These are phyloP conservation scores for Ispidina lecontei DNA, from an alignment of 2,797 vertebrate species.

Conservation along the genomic window DNA sequence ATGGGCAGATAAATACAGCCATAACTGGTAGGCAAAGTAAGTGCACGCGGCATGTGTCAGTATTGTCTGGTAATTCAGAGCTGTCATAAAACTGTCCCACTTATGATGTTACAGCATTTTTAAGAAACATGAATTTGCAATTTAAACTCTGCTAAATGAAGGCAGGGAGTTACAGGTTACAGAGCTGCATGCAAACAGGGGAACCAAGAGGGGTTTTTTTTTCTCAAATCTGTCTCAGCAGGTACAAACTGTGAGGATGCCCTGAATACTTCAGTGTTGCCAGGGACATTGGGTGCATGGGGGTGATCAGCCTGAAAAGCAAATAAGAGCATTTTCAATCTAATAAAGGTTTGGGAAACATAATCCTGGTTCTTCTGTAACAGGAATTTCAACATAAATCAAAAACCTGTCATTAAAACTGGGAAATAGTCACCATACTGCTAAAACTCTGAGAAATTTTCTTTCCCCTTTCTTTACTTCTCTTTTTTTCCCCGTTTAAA, in stretches of 20 bases:
- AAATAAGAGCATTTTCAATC: background rate
- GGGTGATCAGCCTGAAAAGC: background rate
- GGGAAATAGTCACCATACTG: background rate
- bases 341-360: background rate
- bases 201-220: slow-evolving; percentile 7
- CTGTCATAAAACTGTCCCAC: slow-evolving; percentile 66
- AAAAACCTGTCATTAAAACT: background rate
- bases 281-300: background rate
- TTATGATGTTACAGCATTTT: slow-evolving; percentile 74
- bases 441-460: background rate
- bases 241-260: slow-evolving; percentile 20
- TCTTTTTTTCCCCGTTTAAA: background rate
- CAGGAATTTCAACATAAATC: background rate
- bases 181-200: slow-evolving; percentile 55
- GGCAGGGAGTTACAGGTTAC: slow-evolving; percentile 51
- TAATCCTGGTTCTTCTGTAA: background rate
- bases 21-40: slow-evolving; percentile 63
- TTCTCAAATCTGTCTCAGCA: slow-evolving; percentile 13
- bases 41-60: slow-evolving; percentile 16
- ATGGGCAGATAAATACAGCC: slow-evolving; percentile 62
- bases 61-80: slow-evolving; percentile 56
- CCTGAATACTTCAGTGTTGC: background rate
- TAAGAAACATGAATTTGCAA: slow-evolving; percentile 74
- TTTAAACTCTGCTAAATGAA: slow-evolving; percentile 71
- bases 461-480: background rate